Base-by-base conservation (phyloP, 2,113 vertebrate genomes). In the Argyrosomus japonicus region DNA sequence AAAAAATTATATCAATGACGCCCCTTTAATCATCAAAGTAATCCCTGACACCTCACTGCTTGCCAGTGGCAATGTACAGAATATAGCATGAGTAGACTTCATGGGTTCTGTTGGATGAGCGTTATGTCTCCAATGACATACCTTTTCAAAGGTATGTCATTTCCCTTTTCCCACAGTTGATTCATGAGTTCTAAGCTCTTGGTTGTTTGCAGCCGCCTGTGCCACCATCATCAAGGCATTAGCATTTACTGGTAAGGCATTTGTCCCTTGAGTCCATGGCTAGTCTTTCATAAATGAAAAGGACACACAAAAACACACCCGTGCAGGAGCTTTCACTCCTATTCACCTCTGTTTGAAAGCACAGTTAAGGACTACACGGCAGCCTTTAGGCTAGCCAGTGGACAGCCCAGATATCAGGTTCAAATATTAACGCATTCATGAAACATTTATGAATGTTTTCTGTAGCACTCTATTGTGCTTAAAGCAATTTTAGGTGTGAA, bases 371-470 rank as follows among this genome's bases (percentile, higher is more conserved):
- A 68, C 2, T 23, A 56, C 7, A 79, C 32, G 25, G 62, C 6
- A 53, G 70, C 74, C 25, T 68, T 82, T 25, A 63, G 54, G 56
- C 6, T 19, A n/a, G 56, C 74, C 40, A 70, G 40, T 10, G 2
- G 64, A 58, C 50, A 65, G 64, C 29, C 36, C 54, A 45, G 40
- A 77, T 58, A 82, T 67, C 67, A 64, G 48, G 50, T n/a, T 83
- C 27, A 60, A 91, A 78, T 85, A 87, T 80, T 82, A 76, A 77
- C 82, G 57, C 56, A 50, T 60, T 32, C 68, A 84, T 86, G 13
- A 86, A 84, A 73, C 50, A 85, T 84, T 83, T 54, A 68, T 53
- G 21, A 25, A 13, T 32, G 47, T 75, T 84, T 77, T 72, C 43
- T 57, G 11, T 77, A 23, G 5, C 3, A 40, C 58, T 65, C 27